Evolutionary conservation across 2,797 vertebrate species (phyloP).

Genomic region (Crenichthys baileyi): DNA sequence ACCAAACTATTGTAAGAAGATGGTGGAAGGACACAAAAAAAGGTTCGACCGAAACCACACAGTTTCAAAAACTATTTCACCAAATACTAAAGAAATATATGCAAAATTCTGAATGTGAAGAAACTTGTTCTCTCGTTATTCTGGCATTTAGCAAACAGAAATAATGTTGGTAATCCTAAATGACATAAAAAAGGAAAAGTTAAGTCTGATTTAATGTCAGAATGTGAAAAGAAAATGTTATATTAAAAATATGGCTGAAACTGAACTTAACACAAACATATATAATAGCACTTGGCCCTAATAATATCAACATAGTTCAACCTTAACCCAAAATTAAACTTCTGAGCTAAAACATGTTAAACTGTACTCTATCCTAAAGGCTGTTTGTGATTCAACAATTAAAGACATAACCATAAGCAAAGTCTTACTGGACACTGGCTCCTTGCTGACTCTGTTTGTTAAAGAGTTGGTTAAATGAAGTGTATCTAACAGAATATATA

Average conservation of each 20-base stretch:
- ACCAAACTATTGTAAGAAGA: not conserved
- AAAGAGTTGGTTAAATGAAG: not conserved
- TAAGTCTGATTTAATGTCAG: not conserved
- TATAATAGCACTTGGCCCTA: not conserved
- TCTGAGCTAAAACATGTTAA: not conserved
- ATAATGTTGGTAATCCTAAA: not conserved
- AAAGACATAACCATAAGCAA: not conserved
- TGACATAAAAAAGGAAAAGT: not conserved
- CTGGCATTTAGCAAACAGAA: not conserved
- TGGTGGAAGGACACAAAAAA: not conserved
- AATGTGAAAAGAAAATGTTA: not conserved
- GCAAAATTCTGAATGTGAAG: not conserved
- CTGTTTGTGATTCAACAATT: not conserved
- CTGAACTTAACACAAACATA: not conserved
- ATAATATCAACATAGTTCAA: not conserved
- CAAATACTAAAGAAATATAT: not conserved
- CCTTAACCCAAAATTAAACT: not conserved
- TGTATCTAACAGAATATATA: not conserved
- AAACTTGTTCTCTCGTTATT: not conserved
- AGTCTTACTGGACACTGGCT: not conserved
- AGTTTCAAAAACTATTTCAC: not conserved
- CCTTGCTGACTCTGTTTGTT: not conserved
- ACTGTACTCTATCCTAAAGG: not conserved
- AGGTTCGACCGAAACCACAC: not conserved
- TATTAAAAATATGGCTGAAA: not conserved